Percentiles rank a stretch among this genome's conserved stretches.
Conservation (phyloP, 2,113 vertebrate species). For the Oncorhynchus clarkii region DNA sequence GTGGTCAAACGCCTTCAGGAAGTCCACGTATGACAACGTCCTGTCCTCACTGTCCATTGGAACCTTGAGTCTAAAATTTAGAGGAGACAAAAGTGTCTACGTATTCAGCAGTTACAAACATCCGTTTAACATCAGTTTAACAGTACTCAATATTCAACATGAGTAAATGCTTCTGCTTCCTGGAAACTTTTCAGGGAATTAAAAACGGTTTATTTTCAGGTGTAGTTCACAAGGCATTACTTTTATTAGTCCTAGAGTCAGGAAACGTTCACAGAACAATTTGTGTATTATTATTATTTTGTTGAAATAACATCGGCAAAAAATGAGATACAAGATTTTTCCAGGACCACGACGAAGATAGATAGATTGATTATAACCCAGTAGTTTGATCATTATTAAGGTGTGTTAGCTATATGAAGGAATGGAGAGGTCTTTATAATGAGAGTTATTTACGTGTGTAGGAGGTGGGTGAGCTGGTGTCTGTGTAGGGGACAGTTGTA, state of each 20-base stretch:
- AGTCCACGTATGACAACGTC: too few relatives aligned
- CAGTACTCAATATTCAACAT: too few relatives aligned
- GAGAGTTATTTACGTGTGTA: background rate
- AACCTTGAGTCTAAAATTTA: background rate
- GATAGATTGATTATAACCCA: constrained; percentile 32
- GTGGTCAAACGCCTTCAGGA: background rate
- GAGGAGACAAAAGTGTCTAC: background rate
- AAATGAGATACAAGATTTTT: too few relatives aligned
- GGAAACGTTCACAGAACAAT: too few relatives aligned
- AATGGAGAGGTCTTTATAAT: background rate
- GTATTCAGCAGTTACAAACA: background rate
- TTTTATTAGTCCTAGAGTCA: too few relatives aligned
- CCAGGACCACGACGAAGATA: background rate
- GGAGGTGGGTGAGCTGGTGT: background rate
- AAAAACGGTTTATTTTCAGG: too few relatives aligned
- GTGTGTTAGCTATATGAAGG: background rate
- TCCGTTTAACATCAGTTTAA: background rate
- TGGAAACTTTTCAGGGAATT: too few relatives aligned
- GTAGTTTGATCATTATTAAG: background rate
- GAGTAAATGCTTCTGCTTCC: too few relatives aligned
- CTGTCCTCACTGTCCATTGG: background rate
- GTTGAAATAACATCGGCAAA: too few relatives aligned
- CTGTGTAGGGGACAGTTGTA: background rate
- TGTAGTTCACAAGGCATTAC: too few relatives aligned
- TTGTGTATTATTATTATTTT: too few relatives aligned